A percentile compares a stretch with the other conserved stretches of the same genome.
phyloP scores from a whole-genome alignment of 2,888 invertebrate species.

The Steinernema scapterisci region DNA sequence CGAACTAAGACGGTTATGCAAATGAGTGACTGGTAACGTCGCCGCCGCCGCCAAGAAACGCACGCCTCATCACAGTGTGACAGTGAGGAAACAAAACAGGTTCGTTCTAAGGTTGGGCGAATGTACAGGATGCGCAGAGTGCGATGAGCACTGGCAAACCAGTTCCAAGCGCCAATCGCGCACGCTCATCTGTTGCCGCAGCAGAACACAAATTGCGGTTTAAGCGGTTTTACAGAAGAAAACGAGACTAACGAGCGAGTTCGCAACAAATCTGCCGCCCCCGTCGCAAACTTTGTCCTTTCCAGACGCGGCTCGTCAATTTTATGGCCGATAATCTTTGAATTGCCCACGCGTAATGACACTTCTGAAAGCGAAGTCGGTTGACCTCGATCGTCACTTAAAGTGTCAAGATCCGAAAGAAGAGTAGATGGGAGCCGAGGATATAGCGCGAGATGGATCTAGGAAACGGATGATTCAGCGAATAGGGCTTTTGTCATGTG shows the following conservation, averaged over 20 bases:
- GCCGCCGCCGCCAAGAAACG: background rate
- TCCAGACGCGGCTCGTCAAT: no score
- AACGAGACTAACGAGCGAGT: background rate
- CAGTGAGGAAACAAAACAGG: conserved; percentile 19
- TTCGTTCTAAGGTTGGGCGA: conserved; percentile 31
- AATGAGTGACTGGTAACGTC: background rate
- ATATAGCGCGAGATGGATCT: background rate
- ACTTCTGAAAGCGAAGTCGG: no score
- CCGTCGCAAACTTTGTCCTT: no score
- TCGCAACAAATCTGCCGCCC: conserved; percentile 26
- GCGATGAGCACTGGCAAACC: background rate
- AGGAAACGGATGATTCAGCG: no score
- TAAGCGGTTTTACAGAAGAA: conserved; percentile 5
- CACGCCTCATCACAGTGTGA: background rate
- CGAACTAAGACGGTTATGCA: background rate
- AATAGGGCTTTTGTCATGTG: background rate
- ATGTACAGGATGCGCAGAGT: conserved; percentile 24
- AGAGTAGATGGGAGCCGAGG: background rate
- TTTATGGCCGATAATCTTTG: background rate
- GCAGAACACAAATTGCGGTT: background rate
- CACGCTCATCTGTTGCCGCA: background rate
- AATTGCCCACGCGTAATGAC: background rate
- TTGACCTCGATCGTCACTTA: background rate
- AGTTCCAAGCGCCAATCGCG: background rate
- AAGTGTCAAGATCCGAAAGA: background rate